Conservation (phyloP, 2,797 vertebrate genomes). For the Phalloptychus januarius region DNA sequence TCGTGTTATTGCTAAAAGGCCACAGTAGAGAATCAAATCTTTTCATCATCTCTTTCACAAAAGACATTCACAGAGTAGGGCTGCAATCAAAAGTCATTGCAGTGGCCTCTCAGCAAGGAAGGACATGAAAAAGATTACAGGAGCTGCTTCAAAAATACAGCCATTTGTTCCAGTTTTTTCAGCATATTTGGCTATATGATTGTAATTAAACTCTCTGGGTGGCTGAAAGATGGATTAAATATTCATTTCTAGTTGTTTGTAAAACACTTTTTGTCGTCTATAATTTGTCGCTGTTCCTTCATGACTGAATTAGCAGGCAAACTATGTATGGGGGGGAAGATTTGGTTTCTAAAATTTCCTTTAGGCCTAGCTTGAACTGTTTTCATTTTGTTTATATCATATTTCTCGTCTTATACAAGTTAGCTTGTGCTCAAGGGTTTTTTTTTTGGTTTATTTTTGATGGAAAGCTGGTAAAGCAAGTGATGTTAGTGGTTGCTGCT, state of each 20-base stretch:
- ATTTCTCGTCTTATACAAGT: neutral
- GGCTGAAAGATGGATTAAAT: neutral
- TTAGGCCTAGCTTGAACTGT: neutral
- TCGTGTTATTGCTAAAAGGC: neutral
- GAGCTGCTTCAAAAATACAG: neutral
- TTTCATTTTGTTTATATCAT: neutral
- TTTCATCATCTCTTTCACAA: neutral
- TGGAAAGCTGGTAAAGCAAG: neutral
- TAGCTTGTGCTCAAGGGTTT: neutral
- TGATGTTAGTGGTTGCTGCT: neutral
- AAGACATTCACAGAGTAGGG: neutral
- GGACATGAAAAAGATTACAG: neutral
- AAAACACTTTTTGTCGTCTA: neutral
- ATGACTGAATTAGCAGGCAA: neutral
- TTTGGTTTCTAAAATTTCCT: neutral
- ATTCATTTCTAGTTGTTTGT: neutral
- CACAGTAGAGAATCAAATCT: neutral
- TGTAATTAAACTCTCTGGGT: neutral
- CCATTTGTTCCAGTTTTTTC: neutral
- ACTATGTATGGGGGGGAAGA: neutral
- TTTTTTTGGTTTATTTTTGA: neutral
- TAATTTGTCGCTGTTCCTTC: neutral
- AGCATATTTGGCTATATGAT: neutral
- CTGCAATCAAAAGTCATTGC: neutral
- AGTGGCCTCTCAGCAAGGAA: neutral